Conservation (phyloP, 2,888 invertebrate species). For the Elysia crispata region DNA sequence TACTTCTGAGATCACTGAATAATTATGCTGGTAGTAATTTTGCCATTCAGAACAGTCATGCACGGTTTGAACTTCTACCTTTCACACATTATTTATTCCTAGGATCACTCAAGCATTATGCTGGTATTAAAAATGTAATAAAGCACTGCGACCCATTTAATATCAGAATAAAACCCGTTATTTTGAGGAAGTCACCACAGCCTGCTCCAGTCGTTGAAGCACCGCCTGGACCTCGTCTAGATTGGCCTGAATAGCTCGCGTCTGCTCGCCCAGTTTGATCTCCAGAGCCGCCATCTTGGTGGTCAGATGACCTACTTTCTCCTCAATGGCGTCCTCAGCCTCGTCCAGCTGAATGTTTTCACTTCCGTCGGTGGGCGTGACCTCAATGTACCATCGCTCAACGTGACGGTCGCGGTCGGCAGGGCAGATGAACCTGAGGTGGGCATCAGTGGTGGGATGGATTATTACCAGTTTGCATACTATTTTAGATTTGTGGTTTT, state of each 20-base stretch:
- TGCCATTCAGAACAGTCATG: no score
- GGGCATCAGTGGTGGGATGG: no score
- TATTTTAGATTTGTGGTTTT: no score
- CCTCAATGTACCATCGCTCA: conserved; percentile 46
- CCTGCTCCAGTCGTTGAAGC: conserved; percentile 28
- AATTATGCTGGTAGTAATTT: no score
- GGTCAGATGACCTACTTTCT: background rate
- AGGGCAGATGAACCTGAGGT: conserved; percentile 34
- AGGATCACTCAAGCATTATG: no score
- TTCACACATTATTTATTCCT: no score
- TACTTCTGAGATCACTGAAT: no score
- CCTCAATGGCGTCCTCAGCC: conserved; percentile 37
- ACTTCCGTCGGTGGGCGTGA: background rate
- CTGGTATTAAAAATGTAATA: no score
- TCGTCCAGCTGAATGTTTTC: background rate
- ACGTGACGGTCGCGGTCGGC: conserved; percentile 13
- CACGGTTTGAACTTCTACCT: no score
- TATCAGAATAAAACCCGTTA: background rate
- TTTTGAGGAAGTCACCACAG: background rate
- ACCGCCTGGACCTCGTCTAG: conserved; percentile 43
- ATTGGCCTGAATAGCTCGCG: conserved; percentile 35
- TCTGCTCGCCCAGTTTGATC: conserved; percentile 30
- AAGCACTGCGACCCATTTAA: background rate
- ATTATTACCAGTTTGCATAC: no score
- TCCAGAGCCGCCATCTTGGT: conserved; percentile 38